Evolutionary conservation across 2,113 vertebrate species (phyloP).

Genomic region (Irena cyanogastra): DNA sequence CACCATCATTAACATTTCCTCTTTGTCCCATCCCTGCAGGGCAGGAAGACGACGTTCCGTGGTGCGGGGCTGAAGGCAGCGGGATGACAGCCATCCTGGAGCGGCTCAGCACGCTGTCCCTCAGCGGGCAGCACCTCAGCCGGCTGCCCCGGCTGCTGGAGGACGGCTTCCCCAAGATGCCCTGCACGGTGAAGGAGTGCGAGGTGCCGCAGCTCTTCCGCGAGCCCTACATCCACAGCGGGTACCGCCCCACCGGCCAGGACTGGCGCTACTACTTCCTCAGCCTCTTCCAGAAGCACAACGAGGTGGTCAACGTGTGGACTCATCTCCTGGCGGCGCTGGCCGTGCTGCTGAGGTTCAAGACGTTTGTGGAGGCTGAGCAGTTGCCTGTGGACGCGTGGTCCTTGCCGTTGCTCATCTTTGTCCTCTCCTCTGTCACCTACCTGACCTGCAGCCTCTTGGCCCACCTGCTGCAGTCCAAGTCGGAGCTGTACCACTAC

Average conservation of each 20-base stretch:
- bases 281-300: slow-evolving; percentile 93
- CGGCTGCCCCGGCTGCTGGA: slow-evolving; percentile 76
- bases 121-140: slow-evolving; percentile 80
- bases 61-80: accelerated
- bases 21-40: neutral
- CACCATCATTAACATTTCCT: neutral
- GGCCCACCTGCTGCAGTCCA: slow-evolving; percentile 93
- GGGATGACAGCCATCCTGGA: slow-evolving; percentile 78
- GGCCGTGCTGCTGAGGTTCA: slow-evolving; percentile 81
- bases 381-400: slow-evolving; percentile 50
- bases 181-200: slow-evolving; percentile 74
- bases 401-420: slow-evolving; percentile 81
- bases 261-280: slow-evolving; percentile 87
- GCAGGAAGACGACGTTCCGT: neutral
- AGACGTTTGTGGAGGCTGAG: slow-evolving; percentile 72
- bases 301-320: slow-evolving; percentile 91
- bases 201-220: slow-evolving; percentile 87
- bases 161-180: slow-evolving; percentile 76
- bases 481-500: slow-evolving; percentile 86
- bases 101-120: slow-evolving; percentile 77
- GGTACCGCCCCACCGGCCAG: slow-evolving; percentile 84
- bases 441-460: slow-evolving; percentile 85
- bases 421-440: slow-evolving; percentile 78
- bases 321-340: slow-evolving; percentile 83
- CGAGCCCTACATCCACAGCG: slow-evolving; percentile 86